Evolutionary conservation across 2,888 invertebrate species (phyloP), one percentile per base, ranked within the genome.

Genomic region (Carterocephalus palaemon): DNA sequence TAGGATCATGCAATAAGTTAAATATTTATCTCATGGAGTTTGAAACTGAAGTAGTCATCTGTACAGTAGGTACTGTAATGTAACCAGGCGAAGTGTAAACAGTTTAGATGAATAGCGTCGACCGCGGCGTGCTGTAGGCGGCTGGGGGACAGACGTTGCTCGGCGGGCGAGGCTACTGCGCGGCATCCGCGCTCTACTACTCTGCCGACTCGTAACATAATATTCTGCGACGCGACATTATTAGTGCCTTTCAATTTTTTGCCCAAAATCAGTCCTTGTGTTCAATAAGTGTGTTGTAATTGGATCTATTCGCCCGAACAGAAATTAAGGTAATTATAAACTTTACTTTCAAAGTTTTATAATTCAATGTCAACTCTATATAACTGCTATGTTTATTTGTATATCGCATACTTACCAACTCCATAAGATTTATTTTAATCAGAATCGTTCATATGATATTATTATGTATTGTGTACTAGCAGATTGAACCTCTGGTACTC

Each of bases 81-180:
- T 28, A 23, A 12, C 12, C 17, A 32, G 12, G 40, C 23, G n/a
- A 19, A 16, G 12, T 12, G 26, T 38, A 28, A 38, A 38, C 17
- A 38, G 37, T 26, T 16, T 23, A 38, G 23, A 26, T 26, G 33
- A 29, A 42, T 41, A 37, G 41, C 26, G 26, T 24, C 31, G 22
- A 2, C 26, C 12, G 6, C 7, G 26, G 12, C 3, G 24, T 5
- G 6, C 10, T 23, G 4, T 16, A 13, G 24, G 13, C 24, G 16
- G 3, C 15, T 16, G 23, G 20, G 22, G 1, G 50, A 51, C 62
- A 59, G 61, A 62, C 58, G 56, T 57, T 55, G 57, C 52, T 46
- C 45, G 52, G 41, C 57, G 50, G 39, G 54, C 56, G 58, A 56
- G 58, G 42, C 45, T 47, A 52, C 38, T 53, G 58, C 60, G 56